Conservation (phyloP, 1,140 invertebrate genomes). For the Capitella teleta region DNA sequence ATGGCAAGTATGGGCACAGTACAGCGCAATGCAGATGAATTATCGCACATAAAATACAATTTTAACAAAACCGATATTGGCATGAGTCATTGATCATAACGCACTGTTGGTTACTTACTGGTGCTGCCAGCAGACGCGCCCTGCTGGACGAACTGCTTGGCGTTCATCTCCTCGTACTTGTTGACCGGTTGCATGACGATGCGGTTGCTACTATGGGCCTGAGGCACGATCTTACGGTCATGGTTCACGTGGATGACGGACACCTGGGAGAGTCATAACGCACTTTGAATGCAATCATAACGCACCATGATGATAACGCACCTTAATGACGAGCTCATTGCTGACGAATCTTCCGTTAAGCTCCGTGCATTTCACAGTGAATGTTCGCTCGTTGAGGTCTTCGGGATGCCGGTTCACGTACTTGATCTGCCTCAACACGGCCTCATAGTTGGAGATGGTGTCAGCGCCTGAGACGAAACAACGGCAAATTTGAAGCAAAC, state of each 20-base stretch:
- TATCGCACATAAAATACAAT: too few species aligned
- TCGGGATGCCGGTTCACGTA: constrained; percentile 88
- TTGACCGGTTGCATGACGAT: neutral
- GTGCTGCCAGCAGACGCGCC: too few species aligned
- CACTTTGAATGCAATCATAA: neutral
- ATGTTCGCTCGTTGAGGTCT: constrained; percentile 76
- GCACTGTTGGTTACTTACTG: too few species aligned
- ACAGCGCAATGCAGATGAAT: too few species aligned
- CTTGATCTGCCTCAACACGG: constrained; percentile 71
- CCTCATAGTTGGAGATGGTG: constrained; percentile 70
- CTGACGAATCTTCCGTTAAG: constrained; percentile 82
- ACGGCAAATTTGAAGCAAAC: neutral
- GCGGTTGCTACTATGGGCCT: neutral
- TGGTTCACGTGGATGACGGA: constrained; percentile 61
- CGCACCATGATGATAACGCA: constrained; percentile 46
- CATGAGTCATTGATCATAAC: too few species aligned
- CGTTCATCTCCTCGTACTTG: too few species aligned
- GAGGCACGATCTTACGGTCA: neutral
- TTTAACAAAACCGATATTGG: too few species aligned
- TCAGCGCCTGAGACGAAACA: constrained; percentile 56
- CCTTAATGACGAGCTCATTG: constrained; percentile 86
- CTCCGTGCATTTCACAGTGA: constrained; percentile 86
- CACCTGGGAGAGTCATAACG: constrained; percentile 44
- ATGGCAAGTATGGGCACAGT: too few species aligned
- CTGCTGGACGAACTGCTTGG: too few species aligned